phyloP scores from a whole-genome alignment of 2,113 vertebrate species.

The Pterocles gutturalis region DNA sequence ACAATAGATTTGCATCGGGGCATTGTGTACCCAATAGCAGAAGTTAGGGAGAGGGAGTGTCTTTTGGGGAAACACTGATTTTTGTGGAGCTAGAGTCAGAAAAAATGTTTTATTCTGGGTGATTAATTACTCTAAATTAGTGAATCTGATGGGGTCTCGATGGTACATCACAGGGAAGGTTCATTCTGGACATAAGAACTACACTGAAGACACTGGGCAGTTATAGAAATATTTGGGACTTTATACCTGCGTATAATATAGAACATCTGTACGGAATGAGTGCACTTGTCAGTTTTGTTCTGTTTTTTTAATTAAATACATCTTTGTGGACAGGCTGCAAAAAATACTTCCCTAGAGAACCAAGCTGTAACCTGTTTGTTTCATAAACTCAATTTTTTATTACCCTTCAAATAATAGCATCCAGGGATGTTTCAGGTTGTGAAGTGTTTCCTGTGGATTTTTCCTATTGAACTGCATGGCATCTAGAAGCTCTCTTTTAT shows the following conservation, averaged over 20 bases:
- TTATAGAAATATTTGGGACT: background rate
- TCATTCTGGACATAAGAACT: background rate
- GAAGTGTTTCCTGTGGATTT: background rate
- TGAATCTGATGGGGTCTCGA: background rate
- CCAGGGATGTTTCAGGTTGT: background rate
- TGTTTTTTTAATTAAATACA: background rate
- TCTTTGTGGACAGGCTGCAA: background rate
- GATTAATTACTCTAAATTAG: background rate
- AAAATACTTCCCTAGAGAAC: background rate
- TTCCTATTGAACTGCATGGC: background rate
- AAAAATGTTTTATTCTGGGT: background rate
- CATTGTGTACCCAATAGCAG: background rate
- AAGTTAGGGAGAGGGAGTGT: background rate
- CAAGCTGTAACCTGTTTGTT: background rate
- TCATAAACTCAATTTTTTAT: background rate
- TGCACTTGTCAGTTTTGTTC: accelerated
- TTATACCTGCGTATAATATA: background rate
- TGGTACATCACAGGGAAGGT: background rate
- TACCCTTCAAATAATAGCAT: background rate
- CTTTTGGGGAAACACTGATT: background rate
- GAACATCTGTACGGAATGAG: background rate
- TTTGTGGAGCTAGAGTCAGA: background rate
- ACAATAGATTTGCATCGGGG: background rate
- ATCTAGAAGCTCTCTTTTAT: background rate
- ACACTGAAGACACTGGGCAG: background rate